Percentiles rank a stretch among this genome's conserved stretches.
Conservation (phyloP, 2,888 invertebrate species). For the Philopedon plagiatum region DNA sequence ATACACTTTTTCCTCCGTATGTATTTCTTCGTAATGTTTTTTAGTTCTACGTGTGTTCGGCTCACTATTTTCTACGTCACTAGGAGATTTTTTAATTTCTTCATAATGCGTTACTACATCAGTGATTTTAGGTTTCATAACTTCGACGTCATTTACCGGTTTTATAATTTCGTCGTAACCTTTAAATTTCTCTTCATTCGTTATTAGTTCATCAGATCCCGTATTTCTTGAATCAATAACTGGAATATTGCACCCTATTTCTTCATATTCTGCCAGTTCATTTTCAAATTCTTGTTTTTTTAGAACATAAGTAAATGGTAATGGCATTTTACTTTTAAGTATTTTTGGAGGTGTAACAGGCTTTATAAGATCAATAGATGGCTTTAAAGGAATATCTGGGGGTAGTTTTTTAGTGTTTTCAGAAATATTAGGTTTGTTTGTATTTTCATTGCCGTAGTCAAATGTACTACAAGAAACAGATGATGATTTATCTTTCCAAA, state of each 20-base stretch:
- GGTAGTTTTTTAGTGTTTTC: slow-evolving; percentile 42
- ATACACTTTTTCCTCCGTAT: slow-evolving; percentile 36
- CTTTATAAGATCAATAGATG: slow-evolving; percentile 16
- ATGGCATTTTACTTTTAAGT: slow-evolving; percentile 53
- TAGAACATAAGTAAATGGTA: slow-evolving; percentile 28
- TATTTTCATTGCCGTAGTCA: slow-evolving; percentile 2
- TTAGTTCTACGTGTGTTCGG: slow-evolving; percentile 49
- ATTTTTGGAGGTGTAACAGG: slow-evolving; percentile 46
- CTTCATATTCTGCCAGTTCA: slow-evolving; percentile 38
- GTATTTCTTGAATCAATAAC: neutral
- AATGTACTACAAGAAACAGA: slow-evolving; percentile 13
- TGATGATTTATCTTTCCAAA: slow-evolving; percentile 70
- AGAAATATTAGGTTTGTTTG: slow-evolving; percentile 36
- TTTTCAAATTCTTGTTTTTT: neutral
- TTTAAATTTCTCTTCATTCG: slow-evolving; percentile 41
- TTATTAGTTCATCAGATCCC: slow-evolving; percentile 1
- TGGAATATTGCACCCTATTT: slow-evolving; percentile 32
- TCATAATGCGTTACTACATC: slow-evolving; percentile 23
- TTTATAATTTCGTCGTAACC: slow-evolving; percentile 46
- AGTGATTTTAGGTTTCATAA: neutral
- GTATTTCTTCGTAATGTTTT: slow-evolving; percentile 59
- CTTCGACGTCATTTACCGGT: slow-evolving; percentile 35
- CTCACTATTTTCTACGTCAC: neutral
- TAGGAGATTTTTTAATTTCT: slow-evolving; percentile 7
- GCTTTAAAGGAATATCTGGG: slow-evolving; percentile 51